Evolutionary conservation across 2,113 vertebrate species (phyloP), one percentile per base, ranked within the genome.

Genomic region (Amphiprion percula): DNA sequence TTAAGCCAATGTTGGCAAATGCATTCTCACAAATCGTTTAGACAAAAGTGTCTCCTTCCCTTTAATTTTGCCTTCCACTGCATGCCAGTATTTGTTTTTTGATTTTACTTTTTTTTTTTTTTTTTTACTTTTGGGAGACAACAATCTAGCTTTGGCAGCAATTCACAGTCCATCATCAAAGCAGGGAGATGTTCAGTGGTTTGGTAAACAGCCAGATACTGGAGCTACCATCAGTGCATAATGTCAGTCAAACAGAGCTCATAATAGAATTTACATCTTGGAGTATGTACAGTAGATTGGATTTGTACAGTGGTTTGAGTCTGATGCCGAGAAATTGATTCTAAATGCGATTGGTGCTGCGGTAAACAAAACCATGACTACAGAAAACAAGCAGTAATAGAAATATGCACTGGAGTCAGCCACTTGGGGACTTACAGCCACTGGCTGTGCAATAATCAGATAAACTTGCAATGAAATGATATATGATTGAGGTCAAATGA

Each of bases 201-300:
- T 75, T 89, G 85, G 80, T 74, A 46, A 73, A 73, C 47, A 46
- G 89, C 78, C 83, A 87, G 58, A 75, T 33, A 4, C 69, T 47
- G 64, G 65, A 69, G 23, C 71, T 74, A 56, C 75, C 79, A 26
- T 82, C 67, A 71, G 59, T 69, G 52, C 59, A 52, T 47, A 54
- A 75, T 77, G 69, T 68, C 75, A 84, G 16, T 85, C 69, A 80
- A 66, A 54, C 54, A 60, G 30, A 83, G 37, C 69, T 54, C 52
- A 19, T 61, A 55, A 84, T 58, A 41, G 23, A 23, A 67, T 74
- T 67, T 39, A 60, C 55, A 47, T 63, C 37, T 21, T 9, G 44
- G 26, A 46, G 21, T 39, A 41, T 39, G 28, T 41, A 65, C 50
- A 9, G 21, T 44, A 44, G 30, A 79, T 64, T 53, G 24, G 19